A percentile compares a stretch with the other conserved stretches of the same genome.
phyloP scores from a whole-genome alignment of 1,140 invertebrate genomes.

The Drosophila pruinosa region DNA sequence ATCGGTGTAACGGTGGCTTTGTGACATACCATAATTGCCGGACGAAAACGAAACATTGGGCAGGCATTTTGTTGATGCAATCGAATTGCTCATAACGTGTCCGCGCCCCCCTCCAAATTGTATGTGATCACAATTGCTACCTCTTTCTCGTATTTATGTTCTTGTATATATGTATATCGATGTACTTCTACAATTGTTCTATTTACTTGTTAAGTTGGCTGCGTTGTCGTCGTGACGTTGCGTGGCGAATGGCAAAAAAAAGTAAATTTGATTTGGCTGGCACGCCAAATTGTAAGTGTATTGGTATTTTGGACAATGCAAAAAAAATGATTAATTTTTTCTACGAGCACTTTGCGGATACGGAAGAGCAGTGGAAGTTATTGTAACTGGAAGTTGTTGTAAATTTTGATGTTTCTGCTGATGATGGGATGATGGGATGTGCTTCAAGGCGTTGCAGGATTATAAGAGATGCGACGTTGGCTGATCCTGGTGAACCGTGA shows the following conservation, averaged over 20 bases:
- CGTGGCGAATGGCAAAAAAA: slow-evolving; percentile 30
- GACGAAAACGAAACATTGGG: slow-evolving; percentile 89
- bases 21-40: slow-evolving; percentile 97
- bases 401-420: background rate
- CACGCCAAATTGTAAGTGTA: too few relatives aligned
- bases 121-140: slow-evolving; percentile 30
- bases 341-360: background rate
- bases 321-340: background rate
- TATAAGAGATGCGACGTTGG: background rate
- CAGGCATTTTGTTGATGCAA: slow-evolving; percentile 90
- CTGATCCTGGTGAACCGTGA: slow-evolving; percentile 11
- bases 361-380: slow-evolving; percentile 37
- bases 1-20: slow-evolving; percentile 88
- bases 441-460: slow-evolving; percentile 8
- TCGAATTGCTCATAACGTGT: slow-evolving; percentile 84
- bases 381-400: slow-evolving; percentile 41
- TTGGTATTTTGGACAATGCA: slow-evolving; percentile 32
- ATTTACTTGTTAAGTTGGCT: slow-evolving; percentile 14
- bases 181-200: slow-evolving; percentile 1
- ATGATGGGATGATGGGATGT: too few relatives aligned
- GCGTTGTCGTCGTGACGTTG: slow-evolving; percentile 26
- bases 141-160: background rate
- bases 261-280: slow-evolving; percentile 15
- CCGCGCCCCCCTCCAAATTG: slow-evolving; percentile 48
- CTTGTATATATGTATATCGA: slow-evolving; percentile 1